Conservation (phyloP, 2,888 invertebrate genomes). For the Patella ulyssiponensis region DNA sequence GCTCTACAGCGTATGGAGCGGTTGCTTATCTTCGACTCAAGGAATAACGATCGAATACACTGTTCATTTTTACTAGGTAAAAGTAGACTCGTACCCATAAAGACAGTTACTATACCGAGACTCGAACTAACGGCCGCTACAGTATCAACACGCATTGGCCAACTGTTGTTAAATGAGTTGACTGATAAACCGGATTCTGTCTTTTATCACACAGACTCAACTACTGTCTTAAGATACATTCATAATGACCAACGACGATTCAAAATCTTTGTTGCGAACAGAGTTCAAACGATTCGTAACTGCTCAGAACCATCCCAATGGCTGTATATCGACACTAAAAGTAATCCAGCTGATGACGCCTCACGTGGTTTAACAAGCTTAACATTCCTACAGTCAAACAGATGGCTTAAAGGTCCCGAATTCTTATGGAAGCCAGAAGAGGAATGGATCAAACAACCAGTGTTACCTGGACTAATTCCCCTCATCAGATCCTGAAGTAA, state of each 20-base stretch:
- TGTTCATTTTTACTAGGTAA: constrained; percentile 22
- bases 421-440: constrained; percentile 19
- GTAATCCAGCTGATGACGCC: constrained; percentile 15
- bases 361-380: neutral
- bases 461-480: neutral
- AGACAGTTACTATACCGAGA: constrained; percentile 17
- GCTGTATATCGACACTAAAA: neutral
- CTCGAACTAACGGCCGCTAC: constrained; percentile 24
- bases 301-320: neutral
- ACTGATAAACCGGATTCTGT: neutral
- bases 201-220: constrained; percentile 11
- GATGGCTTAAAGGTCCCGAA: constrained; percentile 22
- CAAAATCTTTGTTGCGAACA: constrained; percentile 21
- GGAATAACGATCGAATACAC: neutral
- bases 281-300: neutral
- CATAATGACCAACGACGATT: constrained; percentile 11
- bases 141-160: neutral
- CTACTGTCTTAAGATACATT: constrained; percentile 15
- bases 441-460: constrained; percentile 20
- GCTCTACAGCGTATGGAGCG: constrained; percentile 13
- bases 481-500: constrained; percentile 15
- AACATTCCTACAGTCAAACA: neutral
- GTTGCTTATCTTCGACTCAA: constrained; percentile 17
- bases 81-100: constrained; percentile 15
- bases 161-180: constrained; percentile 7